Evolutionary conservation across 1,140 invertebrate species (phyloP), one percentile per base, ranked within the genome.

Genomic region (Asbolus verrucosus): DNA sequence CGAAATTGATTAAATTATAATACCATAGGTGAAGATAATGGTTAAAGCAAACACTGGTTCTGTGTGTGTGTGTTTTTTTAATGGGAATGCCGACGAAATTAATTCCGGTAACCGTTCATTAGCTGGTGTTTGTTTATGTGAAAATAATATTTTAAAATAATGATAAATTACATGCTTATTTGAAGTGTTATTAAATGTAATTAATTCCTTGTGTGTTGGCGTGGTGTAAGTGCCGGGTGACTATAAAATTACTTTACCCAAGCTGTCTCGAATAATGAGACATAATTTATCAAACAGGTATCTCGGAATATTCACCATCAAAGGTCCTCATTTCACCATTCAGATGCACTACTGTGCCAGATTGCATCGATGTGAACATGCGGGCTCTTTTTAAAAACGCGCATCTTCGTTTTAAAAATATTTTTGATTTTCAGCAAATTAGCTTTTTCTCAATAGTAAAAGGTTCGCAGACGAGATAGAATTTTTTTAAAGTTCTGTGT

Each of bases 1-100:
- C 46, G 46, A 54, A 54, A 54, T 54, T 54, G 46, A 54, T 54
- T 54, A 54, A 54, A 54, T 54, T 54, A 54, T 54, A 54, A 54
- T 54, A 14, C 46, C 19, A 54, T 54, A 54, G 46, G 46, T 54
- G 46, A 54, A 54, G 46, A 54, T 54, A 54, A 54, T 54, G 46
- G 46, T 16, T 27, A 27, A 21, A 54, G n/a, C 46, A 54, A 54
- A 54, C 46, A 54, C 19, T 54, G 46, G 16, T 14, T n/a, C n/a
- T n/a, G n/a, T 14, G 39, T 11, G 46, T 54, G 46, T 54, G 46
- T 54, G 46, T 54, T 50, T 43, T 43, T 43, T 50, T 50, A 50
- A 50, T 50, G 43, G 43, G 2, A 18, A 50, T 21, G 46, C 21
- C 46, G 9, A 54, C 46, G 19, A 54, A 54, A 54, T 54, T 54